These are phyloP conservation scores for Ischnus inquisitorius DNA, from an alignment of 2,888 invertebrate species.

Conservation along the genomic window DNA sequence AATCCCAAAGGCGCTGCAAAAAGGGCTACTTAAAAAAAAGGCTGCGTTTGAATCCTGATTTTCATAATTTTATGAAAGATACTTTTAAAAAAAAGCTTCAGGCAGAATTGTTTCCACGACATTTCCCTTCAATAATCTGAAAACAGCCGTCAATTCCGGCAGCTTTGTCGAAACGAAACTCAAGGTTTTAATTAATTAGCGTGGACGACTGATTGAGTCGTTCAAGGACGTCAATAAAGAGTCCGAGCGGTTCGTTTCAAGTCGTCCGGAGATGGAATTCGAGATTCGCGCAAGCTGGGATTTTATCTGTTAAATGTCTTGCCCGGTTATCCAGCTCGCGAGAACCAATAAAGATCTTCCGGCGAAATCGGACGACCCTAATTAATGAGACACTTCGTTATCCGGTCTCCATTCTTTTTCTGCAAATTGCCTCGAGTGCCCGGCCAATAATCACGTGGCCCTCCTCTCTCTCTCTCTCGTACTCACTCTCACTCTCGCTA, in stretches of 20 bases:
- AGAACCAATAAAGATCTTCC: slow-evolving; percentile 60
- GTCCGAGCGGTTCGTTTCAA: slow-evolving; percentile 25
- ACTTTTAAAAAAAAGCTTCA: too few relatives aligned
- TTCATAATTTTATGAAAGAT: too few relatives aligned
- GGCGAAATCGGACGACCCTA: slow-evolving; percentile 50
- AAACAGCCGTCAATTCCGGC: background rate
- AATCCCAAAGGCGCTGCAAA: too few relatives aligned
- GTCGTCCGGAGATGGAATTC: slow-evolving; percentile 27
- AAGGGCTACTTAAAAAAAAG: too few relatives aligned
- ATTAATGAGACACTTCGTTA: slow-evolving; percentile 65
- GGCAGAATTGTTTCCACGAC: background rate
- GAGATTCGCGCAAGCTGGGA: slow-evolving; percentile 51
- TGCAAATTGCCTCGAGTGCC: slow-evolving; percentile 49
- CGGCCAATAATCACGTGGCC: slow-evolving; percentile 33
- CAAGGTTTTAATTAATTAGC: slow-evolving; percentile 44
- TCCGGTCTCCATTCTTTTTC: slow-evolving; percentile 29
- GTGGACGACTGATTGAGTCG: slow-evolving; percentile 47
- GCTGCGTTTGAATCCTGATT: background rate
- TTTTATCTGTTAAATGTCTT: slow-evolving; percentile 48
- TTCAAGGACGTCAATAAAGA: slow-evolving; percentile 13
- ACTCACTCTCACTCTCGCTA: background rate
- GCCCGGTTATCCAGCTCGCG: slow-evolving; percentile 46
- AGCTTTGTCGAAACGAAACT: slow-evolving; percentile 7
- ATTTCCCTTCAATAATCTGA: background rate
- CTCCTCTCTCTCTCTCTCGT: background rate